Base-by-base conservation (phyloP, 2,888 invertebrate species). In the Alitta virens region DNA sequence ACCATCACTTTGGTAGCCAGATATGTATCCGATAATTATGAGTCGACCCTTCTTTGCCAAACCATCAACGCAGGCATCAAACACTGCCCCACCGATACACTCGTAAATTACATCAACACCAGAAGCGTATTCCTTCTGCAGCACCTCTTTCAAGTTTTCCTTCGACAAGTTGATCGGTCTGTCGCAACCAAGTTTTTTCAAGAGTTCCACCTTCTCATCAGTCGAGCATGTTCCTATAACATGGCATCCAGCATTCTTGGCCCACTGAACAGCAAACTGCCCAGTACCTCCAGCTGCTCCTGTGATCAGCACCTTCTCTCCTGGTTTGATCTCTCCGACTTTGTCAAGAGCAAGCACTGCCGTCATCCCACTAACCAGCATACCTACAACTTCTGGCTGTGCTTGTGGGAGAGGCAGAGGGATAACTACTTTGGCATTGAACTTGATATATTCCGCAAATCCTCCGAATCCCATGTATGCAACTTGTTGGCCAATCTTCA, bases 41-140 rank as follows among this genome's bases (percentile, higher is more conserved):
- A 82, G 68, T 16, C 81, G 69, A n/a, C 82, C 82, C 46, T 72
- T 71, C 7, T 65, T 26, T 2, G 78, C 77, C 14, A 82, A 77
- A 75, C 71, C 74, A 43, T 75, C 73, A 0, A 79, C 64, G 67
- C 75, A 75, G 3, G 68, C 71, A 56, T 78, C 77, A 69, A 79
- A 78, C 63, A 76, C 73, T 9, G 76, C 75, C 5, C 78, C 78
- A 26, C 80, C 80, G 27, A 80, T 68, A 5, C 75, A 74, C 63
- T 80, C 80, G 63, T 78, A 80, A 5, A 79, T 73, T 33, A 80
- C 76, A 70, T 80, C 76, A 7, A 80, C 64, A 23, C 79, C 79
- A 67, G 72, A 73, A 24, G 76, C 76, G 60, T 78, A 80, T 66
- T 80, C 79, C 49, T 65, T 68, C 54, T 69, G 74, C 25, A 80